These are phyloP conservation scores for Tokudaia muenninki DNA, from an alignment of 2,797 vertebrate genomes.

Conservation along the genomic window DNA sequence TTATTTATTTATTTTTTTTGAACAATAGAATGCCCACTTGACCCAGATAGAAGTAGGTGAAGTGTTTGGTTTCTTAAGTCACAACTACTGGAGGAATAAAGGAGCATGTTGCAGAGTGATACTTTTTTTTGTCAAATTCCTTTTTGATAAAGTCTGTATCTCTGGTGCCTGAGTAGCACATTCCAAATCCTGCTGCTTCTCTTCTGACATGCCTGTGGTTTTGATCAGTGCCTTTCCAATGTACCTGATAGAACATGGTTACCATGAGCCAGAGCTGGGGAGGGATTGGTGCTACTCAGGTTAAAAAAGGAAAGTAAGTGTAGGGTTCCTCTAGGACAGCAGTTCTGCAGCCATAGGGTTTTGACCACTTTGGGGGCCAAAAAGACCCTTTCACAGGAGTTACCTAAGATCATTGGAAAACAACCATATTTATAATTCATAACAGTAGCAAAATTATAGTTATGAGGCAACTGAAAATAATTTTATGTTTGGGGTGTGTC, in stretches of 20 bases:
- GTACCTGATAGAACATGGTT: not conserved
- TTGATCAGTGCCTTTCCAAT: not conserved
- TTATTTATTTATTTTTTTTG: not conserved
- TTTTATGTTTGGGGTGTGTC: not conserved
- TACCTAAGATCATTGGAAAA: not conserved
- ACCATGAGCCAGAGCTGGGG: not conserved
- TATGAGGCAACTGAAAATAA: not conserved
- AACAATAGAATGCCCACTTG: not conserved
- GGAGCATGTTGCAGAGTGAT: not conserved
- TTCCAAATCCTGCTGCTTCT: not conserved
- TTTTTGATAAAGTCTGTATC: not conserved
- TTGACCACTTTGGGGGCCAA: not conserved
- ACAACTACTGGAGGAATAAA: not conserved
- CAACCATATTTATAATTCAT: not conserved
- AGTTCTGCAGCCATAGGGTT: not conserved
- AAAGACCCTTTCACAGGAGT: not conserved
- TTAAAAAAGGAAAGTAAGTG: not conserved
- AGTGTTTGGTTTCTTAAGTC: not conserved
- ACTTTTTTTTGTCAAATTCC: not conserved
- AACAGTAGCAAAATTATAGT: not conserved
- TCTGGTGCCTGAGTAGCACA: not conserved
- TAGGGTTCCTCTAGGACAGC: not conserved
- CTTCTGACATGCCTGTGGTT: not conserved
- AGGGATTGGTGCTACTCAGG: not conserved
- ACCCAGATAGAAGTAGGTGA: not conserved